Conservation (phyloP, 2,888 invertebrate species). For the Apodemia mormo region DNA sequence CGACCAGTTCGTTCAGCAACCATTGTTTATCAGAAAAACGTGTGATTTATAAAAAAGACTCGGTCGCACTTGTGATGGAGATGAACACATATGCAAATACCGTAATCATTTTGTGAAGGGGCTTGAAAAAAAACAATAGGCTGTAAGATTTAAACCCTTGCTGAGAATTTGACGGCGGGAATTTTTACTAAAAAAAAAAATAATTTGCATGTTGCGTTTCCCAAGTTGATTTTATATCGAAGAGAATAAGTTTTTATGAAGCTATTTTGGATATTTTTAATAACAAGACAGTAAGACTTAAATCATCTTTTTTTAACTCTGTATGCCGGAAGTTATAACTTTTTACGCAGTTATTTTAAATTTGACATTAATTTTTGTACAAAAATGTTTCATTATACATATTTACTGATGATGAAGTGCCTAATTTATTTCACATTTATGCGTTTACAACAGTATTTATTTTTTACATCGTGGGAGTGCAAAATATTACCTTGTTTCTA, state of each 20-base stretch:
- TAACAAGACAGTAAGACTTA: not conserved
- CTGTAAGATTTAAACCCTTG: conserved; percentile 68
- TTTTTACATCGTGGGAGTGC: too few species aligned
- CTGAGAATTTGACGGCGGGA: conserved; percentile 32
- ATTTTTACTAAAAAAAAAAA: not conserved
- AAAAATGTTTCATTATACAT: conserved; percentile 19
- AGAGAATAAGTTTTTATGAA: not conserved
- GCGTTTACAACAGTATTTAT: too few species aligned
- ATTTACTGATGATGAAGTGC: conserved; percentile 43
- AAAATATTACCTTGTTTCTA: too few species aligned
- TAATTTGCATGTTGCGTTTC: not conserved
- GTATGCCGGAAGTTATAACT: not conserved
- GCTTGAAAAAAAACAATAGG: conserved; percentile 65
- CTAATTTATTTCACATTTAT: not conserved
- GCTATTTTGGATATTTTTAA: not conserved
- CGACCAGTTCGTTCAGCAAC: not conserved
- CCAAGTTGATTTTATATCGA: not conserved
- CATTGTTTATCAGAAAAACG: conserved; percentile 59
- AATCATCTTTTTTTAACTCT: conserved; percentile 15
- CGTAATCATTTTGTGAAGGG: conserved; percentile 79
- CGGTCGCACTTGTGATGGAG: conserved; percentile 69
- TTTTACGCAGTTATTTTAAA: not conserved
- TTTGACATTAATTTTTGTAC: conserved; percentile 10
- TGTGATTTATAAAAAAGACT: conserved; percentile 71
- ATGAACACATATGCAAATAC: conserved; percentile 69